Evolutionary conservation across 2,113 vertebrate species (phyloP), one percentile per base, ranked within the genome.

Genomic region (Lates calcarifer): DNA sequence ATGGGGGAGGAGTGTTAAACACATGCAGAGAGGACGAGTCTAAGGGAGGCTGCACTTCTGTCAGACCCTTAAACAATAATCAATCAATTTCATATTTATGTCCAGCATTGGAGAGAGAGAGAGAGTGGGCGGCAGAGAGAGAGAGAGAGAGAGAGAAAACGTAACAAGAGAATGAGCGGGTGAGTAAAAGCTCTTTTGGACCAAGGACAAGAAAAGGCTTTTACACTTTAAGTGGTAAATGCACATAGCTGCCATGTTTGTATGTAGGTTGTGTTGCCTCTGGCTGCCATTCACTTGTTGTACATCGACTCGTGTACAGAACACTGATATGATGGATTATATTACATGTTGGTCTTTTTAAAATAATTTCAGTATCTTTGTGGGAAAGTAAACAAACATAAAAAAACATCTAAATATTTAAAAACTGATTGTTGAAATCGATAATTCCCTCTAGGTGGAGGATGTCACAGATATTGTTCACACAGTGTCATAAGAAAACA

Each of bases 161-260:
- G 11, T 43, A 75, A 66, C 37, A 57, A 58, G 28, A 81, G 76
- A 77, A 35, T 22, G 31, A 82, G 43, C 22, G 28, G 39, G 39
- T 77, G 87, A 81, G 85, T 94, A 94, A 94, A 94, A 94, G 92
- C 94, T 91, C 85, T 94, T 89, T 89, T 95, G 93, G 94, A 94
- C 74, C 72, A 62, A 81, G 87, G 82, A 94, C 91, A 94, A 93
- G 90, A 70, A 93, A 93, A 91, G 60, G 90, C 90, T 94, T 92
- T 95, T 93, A 94, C 85, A 80, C 69, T 79, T 53, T 43, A 82
- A 87, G 79, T 89, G 85, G 87, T 93, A 90, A 93, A 92, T 88
- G 83, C 79, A 85, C 47, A 20, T 20, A 60, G 79, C 75, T 3
- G 39, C 84, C 82, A 68, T 83, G 92, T 90, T 77, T 74, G 77